Evolutionary conservation across 2,888 invertebrate genomes (phyloP).

Genomic region (Rhimphoctona megacephalus): DNA sequence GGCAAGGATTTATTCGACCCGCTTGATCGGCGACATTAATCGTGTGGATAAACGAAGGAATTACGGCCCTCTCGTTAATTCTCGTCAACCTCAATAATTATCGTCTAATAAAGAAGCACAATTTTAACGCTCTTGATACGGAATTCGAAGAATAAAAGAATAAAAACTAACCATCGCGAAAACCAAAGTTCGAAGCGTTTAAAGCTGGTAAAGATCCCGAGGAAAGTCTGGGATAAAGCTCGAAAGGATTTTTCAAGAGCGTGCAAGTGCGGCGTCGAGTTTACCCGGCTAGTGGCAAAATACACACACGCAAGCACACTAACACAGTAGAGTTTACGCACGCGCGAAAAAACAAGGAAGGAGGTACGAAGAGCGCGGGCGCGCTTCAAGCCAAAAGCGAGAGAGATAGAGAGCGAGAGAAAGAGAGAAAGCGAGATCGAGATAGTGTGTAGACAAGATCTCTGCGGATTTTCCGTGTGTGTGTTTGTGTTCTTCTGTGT

Average conservation of each 20-base stretch:
- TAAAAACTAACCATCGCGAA: background rate
- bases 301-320: constrained; percentile 39
- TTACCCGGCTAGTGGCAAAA: constrained; percentile 56
- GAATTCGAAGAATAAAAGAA: background rate
- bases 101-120: background rate
- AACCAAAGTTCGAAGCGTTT: constrained; percentile 2
- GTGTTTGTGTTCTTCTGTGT: constrained; percentile 38
- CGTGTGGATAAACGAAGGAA: background rate
- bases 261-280: constrained; percentile 56
- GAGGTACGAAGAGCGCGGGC: constrained; percentile 52
- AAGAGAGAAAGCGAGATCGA: constrained; percentile 21
- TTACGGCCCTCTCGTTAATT: background rate
- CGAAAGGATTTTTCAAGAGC: constrained; percentile 40
- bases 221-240: constrained; percentile 18
- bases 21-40: background rate
- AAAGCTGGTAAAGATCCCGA: constrained; percentile 1
- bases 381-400: constrained; percentile 59
- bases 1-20: background rate
- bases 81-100: background rate
- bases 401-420: constrained; percentile 52
- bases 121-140: background rate
- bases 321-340: constrained; percentile 32
- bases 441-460: constrained; percentile 44
- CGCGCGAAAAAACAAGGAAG: constrained; percentile 54
- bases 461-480: constrained; percentile 38